These are phyloP conservation scores for Leucosticte australis DNA, from an alignment of 2,113 vertebrate species.

Conservation along the genomic window DNA sequence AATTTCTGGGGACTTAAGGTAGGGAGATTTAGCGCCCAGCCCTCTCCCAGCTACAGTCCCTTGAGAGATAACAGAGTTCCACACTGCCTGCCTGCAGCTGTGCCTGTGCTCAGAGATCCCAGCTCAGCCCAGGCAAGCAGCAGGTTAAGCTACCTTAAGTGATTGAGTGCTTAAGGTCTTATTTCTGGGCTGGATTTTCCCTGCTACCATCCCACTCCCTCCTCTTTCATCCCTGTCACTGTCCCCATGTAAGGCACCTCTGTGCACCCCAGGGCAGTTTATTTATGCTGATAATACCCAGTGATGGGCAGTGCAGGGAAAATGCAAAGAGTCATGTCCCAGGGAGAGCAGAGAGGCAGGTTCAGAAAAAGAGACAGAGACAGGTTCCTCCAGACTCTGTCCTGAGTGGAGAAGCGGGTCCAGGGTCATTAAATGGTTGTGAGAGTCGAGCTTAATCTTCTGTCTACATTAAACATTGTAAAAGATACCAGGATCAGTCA, in stretches of 20 bases:
- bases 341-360: neutral
- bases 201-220: neutral
- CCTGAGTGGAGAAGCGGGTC: neutral
- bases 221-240: neutral
- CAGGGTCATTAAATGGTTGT: neutral
- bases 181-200: neutral
- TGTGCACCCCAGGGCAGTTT: neutral
- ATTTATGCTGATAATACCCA: neutral
- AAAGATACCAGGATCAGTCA: neutral
- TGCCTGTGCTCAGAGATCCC: neutral
- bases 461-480: neutral
- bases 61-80: neutral
- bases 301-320: neutral
- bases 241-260: neutral
- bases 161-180: conserved; percentile 1
- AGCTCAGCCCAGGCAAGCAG: neutral
- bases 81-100: fast-evolving
- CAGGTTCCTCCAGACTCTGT: neutral
- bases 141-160: conserved; percentile 42
- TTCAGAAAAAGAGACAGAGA: neutral
- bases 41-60: neutral
- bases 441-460: neutral
- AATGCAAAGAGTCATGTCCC: neutral
- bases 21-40: neutral
- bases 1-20: neutral